Evolutionary conservation across 2,113 vertebrate genomes (phyloP), one percentile per base, ranked within the genome.

Genomic region (Gadus chalcogrammus): DNA sequence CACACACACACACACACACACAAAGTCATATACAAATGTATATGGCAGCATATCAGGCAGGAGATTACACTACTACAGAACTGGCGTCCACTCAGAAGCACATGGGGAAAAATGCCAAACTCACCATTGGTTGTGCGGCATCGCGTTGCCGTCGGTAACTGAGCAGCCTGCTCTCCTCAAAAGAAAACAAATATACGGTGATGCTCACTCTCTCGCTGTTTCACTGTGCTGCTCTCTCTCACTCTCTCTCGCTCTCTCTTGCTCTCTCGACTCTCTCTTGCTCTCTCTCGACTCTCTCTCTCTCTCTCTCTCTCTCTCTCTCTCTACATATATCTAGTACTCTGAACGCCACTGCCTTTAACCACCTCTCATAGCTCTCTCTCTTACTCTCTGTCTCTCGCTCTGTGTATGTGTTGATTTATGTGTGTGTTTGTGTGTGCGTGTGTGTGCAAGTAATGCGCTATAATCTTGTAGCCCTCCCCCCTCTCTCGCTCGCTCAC

Each of bases 71-170:
- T 48, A 48, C 42, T 48, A 48, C 42, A 13, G 12, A 13, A 13
- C 31, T 65, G 63, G 74, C 69, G 70, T 61, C 64, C 71, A 66
- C 60, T 66, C 66, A 66, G 58, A 63, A 68, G 68, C 80, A 72
- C 64, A 77, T 27, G 65, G 66, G 79, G 55, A 68, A 71, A 27
- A 27, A 73, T 58, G 75, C 56, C 76, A 77, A 77, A 85, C 87
- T 88, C 82, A 88, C 87, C 84, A 72, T 71, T 79, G 73, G 71
- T 74, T 52, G 52, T 85, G 84, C 5, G 61, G 72, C 87, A 88
- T 87, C 64, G 79, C 13, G 70, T 79, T 81, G 64, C 75, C 9
- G 73, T 77, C 64, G 73, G 80, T 84, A 67, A 83, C 84, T 81
- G 78, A 87, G 80, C 82, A 84, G 77, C 80, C 72, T 70, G 4